These are phyloP conservation scores for Erpornis zantholeuca DNA, from an alignment of 2,113 vertebrate species.

Conservation along the genomic window DNA sequence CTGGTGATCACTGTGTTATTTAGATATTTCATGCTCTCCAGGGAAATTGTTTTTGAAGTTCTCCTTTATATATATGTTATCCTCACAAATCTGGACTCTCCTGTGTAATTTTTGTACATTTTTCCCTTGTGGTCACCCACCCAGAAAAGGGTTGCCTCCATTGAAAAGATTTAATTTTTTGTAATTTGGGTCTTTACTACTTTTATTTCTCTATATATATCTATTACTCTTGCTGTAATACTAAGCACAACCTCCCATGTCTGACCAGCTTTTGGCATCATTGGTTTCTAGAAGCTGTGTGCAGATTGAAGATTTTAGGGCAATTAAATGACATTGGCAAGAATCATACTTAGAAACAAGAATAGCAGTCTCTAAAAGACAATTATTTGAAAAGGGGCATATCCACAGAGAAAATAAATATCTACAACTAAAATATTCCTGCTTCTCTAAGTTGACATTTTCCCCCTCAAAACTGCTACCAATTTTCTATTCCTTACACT, in stretches of 20 bases:
- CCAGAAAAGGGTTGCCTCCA: not conserved
- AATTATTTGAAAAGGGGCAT: not conserved
- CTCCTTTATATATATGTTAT: not conserved
- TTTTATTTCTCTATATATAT: not conserved
- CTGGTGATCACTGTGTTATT: not conserved
- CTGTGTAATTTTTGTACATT: not conserved
- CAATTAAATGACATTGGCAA: not conserved
- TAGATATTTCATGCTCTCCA: not conserved
- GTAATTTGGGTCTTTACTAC: not conserved
- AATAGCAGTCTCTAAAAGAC: not conserved
- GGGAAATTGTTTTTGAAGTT: not conserved
- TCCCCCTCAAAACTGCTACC: not conserved
- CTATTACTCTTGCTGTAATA: not conserved
- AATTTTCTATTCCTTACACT: not conserved
- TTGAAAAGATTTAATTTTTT: not conserved
- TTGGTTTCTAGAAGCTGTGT: not conserved
- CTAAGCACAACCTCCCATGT: not conserved
- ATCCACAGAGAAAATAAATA: not conserved
- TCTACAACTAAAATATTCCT: not conserved
- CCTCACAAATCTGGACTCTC: not conserved
- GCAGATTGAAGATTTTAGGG: not conserved
- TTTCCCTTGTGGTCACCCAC: not conserved
- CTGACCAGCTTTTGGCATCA: not conserved
- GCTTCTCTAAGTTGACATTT: not conserved
- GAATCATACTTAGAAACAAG: not conserved